A percentile compares a stretch with the other conserved stretches of the same genome.
Evolutionary conservation across 2,113 vertebrate species (phyloP).

Genomic region (Dermatemys mawii): DNA sequence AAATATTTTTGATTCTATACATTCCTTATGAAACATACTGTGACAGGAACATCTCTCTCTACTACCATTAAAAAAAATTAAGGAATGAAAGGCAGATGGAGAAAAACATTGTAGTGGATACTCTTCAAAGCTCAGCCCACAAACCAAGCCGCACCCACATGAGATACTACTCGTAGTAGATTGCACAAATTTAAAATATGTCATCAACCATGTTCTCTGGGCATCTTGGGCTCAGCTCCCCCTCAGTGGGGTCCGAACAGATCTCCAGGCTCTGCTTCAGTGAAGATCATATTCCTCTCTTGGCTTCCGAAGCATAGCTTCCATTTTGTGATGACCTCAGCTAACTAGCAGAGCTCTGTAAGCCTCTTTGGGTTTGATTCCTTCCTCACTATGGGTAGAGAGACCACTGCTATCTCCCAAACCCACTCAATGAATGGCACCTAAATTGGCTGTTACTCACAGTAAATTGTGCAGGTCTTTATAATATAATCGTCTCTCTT

Average conservation of each 20-base stretch:
- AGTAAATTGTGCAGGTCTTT: neutral
- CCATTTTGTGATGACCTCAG: neutral
- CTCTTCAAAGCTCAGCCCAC: neutral
- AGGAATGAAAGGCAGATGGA: neutral
- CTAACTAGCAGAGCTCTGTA: neutral
- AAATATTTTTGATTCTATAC: neutral
- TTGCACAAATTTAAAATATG: neutral
- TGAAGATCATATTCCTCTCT: too few species aligned
- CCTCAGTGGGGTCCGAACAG: accelerated
- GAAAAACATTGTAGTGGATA: neutral
- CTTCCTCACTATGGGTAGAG: neutral
- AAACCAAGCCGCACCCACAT: neutral
- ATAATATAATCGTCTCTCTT: neutral
- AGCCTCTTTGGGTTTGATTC: neutral
- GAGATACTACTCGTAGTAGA: neutral
- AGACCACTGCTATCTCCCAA: neutral
- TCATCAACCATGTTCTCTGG: neutral
- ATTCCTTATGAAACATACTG: neutral
- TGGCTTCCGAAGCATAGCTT: neutral
- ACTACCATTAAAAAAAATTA: neutral
- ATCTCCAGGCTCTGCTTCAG: too few species aligned
- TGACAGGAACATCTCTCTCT: neutral
- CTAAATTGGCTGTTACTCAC: neutral
- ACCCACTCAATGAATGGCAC: neutral
- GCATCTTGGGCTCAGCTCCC: neutral